A percentile compares a stretch with the other conserved stretches of the same genome.
phyloP scores from a whole-genome alignment of 2,113 vertebrate species.

The Gambusia affinis region DNA sequence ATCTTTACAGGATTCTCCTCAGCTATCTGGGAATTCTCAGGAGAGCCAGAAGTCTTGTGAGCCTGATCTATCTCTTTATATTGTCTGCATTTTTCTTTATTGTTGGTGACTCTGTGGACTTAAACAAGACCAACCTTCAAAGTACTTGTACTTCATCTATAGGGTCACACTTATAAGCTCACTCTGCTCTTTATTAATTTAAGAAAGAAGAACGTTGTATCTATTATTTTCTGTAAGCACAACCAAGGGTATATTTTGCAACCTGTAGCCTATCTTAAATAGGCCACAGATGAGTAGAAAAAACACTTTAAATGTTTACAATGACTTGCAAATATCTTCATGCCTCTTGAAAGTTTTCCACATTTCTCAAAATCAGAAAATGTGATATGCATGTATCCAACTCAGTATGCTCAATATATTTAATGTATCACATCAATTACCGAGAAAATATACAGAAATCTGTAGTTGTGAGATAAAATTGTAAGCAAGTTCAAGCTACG shows the following conservation, averaged over 20 bases:
- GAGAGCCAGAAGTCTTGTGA: slow-evolving; percentile 47
- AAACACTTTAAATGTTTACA: not conserved
- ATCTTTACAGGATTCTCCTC: slow-evolving; percentile 57
- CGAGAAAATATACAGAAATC: no score
- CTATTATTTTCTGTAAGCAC: slow-evolving; percentile 18
- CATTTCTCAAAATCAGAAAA: no score
- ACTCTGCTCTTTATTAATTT: slow-evolving; percentile 49
- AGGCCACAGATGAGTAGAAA: slow-evolving; percentile 1
- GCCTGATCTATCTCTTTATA: slow-evolving; percentile 58
- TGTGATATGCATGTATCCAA: no score
- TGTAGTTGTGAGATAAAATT: no score
- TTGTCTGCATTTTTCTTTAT: slow-evolving; percentile 51
- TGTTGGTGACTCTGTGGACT: slow-evolving; percentile 58
- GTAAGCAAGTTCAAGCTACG: no score
- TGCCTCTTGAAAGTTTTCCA: no score
- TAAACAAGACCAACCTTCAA: slow-evolving; percentile 56
- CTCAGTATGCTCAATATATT: no score
- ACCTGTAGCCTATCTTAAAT: not conserved
- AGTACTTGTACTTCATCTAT: slow-evolving; percentile 64
- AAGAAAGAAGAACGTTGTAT: slow-evolving; percentile 22
- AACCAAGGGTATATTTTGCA: not conserved
- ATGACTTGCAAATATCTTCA: not conserved
- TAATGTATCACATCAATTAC: no score
- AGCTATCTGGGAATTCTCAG: slow-evolving; percentile 36
- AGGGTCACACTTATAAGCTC: slow-evolving; percentile 63